phyloP scores from a whole-genome alignment of 35 echinoderm and acorn worm species.

The Heliocidaris erythrogramma region DNA sequence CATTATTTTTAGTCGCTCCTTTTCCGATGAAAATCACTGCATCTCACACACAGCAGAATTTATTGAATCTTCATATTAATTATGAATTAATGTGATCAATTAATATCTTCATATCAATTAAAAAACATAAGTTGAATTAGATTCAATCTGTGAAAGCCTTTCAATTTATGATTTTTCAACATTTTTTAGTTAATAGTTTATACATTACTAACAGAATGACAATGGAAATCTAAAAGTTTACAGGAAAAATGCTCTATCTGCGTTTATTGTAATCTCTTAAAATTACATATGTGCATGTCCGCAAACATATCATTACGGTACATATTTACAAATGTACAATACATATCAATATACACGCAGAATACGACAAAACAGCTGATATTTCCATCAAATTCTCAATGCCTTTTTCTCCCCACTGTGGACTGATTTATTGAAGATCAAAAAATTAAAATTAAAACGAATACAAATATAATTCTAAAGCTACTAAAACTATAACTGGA shows the following conservation, averaged over 20 bases:
- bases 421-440: neutral
- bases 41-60: too few relatives aligned
- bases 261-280: neutral
- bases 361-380: neutral
- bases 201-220: neutral
- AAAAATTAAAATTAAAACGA: neutral
- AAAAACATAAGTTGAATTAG: too few relatives aligned
- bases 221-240: neutral
- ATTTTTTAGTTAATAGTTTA: neutral
- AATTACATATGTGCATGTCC: constrained; percentile 3
- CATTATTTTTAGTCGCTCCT: too few relatives aligned
- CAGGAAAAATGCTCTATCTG: constrained; percentile 9
- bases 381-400: neutral
- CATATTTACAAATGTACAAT: neutral
- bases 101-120: too few relatives aligned
- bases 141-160: too few relatives aligned
- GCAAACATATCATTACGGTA: neutral
- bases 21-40: too few relatives aligned
- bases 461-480: neutral
- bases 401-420: neutral
- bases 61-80: too few relatives aligned
- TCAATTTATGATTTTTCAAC: neutral
- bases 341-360: neutral
- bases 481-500: neutral
- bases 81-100: too few relatives aligned